phyloP scores from a whole-genome alignment of 1,140 invertebrate genomes.

The Hirudo medicinalis region DNA sequence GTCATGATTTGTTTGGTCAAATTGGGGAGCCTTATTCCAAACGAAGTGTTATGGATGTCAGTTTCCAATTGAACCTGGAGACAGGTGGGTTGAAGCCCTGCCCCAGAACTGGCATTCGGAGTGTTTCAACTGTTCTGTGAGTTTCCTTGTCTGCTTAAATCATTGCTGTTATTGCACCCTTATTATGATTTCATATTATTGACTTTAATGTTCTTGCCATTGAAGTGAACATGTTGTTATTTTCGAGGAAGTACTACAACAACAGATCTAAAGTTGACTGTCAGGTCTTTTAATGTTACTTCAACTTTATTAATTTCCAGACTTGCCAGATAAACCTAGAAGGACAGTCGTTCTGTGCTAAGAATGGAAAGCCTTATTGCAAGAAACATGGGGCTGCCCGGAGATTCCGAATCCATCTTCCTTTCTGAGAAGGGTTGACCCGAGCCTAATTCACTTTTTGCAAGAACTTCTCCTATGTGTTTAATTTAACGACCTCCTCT shows the following conservation, averaged over 20 bases:
- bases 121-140: constrained; percentile 98
- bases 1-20: constrained; percentile 41
- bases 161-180: background rate
- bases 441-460: too few relatives aligned
- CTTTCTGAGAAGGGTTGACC: too few relatives aligned
- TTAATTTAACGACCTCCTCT: too few relatives aligned
- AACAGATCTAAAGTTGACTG: too few relatives aligned
- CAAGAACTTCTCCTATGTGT: too few relatives aligned
- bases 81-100: constrained; percentile 97
- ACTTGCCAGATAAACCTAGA: constrained; percentile 97
- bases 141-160: constrained; percentile 35
- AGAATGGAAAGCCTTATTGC: constrained; percentile 93
- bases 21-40: constrained; percentile 95
- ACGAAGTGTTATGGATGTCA: constrained; percentile 96
- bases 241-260: too few relatives aligned
- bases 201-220: too few relatives aligned
- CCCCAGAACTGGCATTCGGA: constrained; percentile 92
- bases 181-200: background rate
- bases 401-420: background rate
- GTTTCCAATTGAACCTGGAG: constrained; percentile 95
- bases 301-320: constrained; percentile 48
- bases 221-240: too few relatives aligned
- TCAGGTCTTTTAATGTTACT: background rate
- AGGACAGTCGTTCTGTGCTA: constrained; percentile 96
- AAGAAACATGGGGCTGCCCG: constrained; percentile 61